These are phyloP conservation scores for Chymomyza amoena DNA, from an alignment of 2,888 invertebrate genomes.

Conservation along the genomic window DNA sequence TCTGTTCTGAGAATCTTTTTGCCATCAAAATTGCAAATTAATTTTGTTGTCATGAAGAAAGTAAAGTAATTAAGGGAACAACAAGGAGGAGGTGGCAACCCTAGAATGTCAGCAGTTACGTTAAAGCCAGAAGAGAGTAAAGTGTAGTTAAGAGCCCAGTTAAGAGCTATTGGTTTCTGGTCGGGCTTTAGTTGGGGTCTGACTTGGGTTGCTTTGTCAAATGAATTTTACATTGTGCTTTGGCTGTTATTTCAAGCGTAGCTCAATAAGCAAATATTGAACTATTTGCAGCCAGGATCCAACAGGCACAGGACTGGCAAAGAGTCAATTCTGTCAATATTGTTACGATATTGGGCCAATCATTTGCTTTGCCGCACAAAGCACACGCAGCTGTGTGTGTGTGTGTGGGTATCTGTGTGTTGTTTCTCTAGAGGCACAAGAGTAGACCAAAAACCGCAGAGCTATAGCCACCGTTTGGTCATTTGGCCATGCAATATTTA, in stretches of 20 bases:
- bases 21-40: constrained; percentile 37
- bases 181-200: neutral
- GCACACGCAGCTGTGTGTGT: neutral
- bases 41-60: constrained; percentile 57
- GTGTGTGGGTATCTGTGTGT: neutral
- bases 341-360: neutral
- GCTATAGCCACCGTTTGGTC: neutral
- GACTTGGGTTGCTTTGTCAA: constrained; percentile 15
- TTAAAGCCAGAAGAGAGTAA: neutral
- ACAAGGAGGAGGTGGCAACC: constrained; percentile 3
- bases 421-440: neutral
- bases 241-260: constrained; percentile 54
- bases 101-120: constrained; percentile 8
- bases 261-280: constrained; percentile 65
- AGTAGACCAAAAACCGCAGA: neutral
- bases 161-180: neutral
- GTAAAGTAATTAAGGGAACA: constrained; percentile 62
- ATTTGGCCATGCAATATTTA: constrained; percentile 5
- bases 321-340: constrained; percentile 28
- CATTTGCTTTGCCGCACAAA: constrained; percentile 18
- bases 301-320: neutral
- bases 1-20: constrained; percentile 30
- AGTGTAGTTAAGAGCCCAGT: neutral
- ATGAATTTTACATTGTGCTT: constrained; percentile 12
- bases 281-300: constrained; percentile 28